Percentiles rank a stretch among this genome's conserved stretches.
phyloP scores from a whole-genome alignment of 2,888 invertebrate species.

The Vesta saturnalis region DNA sequence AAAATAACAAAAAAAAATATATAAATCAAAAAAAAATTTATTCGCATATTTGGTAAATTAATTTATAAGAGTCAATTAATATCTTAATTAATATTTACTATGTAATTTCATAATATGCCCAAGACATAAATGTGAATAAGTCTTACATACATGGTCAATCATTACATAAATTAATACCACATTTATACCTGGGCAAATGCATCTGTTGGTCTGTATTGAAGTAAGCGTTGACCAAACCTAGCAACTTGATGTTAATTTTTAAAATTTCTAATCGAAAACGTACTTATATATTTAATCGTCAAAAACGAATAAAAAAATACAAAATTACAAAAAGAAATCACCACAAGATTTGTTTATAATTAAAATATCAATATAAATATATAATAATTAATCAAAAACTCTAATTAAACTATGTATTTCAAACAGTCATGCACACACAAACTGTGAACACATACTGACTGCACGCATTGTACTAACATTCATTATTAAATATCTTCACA shows the following conservation, averaged over 20 bases:
- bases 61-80: slow-evolving; percentile 58
- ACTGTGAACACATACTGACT: slow-evolving; percentile 47
- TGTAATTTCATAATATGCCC: slow-evolving; percentile 52
- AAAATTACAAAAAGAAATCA: slow-evolving; percentile 54
- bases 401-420: slow-evolving; percentile 59
- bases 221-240: slow-evolving; percentile 36
- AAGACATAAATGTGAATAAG: slow-evolving; percentile 53
- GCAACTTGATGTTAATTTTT: slow-evolving; percentile 58
- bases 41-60: slow-evolving; percentile 66
- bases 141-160: slow-evolving; percentile 47
- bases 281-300: slow-evolving; percentile 62
- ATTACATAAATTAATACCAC: slow-evolving; percentile 36
- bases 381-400: slow-evolving; percentile 60
- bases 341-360: slow-evolving; percentile 58
- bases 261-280: slow-evolving; percentile 63
- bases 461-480: slow-evolving; percentile 62
- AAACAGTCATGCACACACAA: slow-evolving; percentile 63
- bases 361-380: slow-evolving; percentile 63
- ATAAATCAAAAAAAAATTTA: slow-evolving; percentile 63
- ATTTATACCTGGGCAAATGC: slow-evolving; percentile 24
- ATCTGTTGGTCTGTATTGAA: slow-evolving; percentile 32
- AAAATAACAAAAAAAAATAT: slow-evolving; percentile 56
- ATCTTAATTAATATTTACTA: slow-evolving; percentile 57
- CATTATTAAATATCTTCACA: slow-evolving; percentile 64
- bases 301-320: slow-evolving; percentile 61